Evolutionary conservation across 1,140 invertebrate genomes (phyloP).

Genomic region (Aphelenchoides avenae): DNA sequence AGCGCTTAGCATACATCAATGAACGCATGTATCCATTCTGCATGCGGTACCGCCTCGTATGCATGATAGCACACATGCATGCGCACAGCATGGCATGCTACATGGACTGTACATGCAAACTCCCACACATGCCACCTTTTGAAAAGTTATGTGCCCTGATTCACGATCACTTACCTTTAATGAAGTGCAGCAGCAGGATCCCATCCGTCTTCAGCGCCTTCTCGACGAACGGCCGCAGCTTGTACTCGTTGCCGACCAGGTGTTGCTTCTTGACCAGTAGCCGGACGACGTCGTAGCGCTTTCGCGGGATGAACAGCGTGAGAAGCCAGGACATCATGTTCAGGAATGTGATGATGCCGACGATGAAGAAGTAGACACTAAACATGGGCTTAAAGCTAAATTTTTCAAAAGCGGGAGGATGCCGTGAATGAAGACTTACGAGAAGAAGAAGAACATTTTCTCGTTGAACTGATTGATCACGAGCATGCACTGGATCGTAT

Average conservation of each 20-base stretch:
- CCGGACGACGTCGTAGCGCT: conserved; percentile 1
- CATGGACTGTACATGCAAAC: no score
- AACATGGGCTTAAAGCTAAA: no score
- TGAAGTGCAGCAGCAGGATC: conserved; percentile 6
- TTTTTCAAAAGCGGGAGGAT: no score
- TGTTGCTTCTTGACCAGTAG: conserved; percentile 6
- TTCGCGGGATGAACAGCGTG: not conserved
- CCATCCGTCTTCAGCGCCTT: conserved; percentile 7
- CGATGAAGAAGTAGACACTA: conserved; percentile 10
- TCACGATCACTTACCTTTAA: conserved; percentile 15
- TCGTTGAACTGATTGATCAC: conserved; percentile 12
- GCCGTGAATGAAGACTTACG: no score
- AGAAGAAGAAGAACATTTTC: no score
- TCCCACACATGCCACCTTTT: no score
- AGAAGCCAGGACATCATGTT: conserved; percentile 3
- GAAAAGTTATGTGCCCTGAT: no score
- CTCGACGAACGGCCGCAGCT: not conserved
- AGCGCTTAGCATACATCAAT: no score
- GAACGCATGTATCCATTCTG: no score
- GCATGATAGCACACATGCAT: no score
- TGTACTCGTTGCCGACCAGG: not conserved
- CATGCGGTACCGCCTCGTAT: no score
- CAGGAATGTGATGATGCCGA: conserved; percentile 5
- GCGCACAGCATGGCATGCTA: no score
- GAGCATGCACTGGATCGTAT: conserved; percentile 12